Conservation (phyloP, 1,140 invertebrate species). For the Nasonia giraulti region DNA sequence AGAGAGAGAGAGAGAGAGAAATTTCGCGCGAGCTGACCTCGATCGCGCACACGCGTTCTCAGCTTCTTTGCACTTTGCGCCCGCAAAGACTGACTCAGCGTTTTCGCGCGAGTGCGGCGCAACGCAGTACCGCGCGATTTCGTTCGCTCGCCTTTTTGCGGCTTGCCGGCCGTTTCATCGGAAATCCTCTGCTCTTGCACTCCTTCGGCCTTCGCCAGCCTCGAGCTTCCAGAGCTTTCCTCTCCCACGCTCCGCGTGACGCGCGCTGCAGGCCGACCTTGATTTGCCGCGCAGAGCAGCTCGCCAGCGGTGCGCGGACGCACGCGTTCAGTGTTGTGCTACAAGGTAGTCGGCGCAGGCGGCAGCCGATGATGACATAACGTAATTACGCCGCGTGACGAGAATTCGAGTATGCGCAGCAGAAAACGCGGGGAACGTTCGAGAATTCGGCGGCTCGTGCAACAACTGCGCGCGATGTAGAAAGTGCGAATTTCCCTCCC, state of each 20-base stretch:
- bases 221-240: too few relatives aligned
- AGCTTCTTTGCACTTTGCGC: background rate
- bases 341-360: too few relatives aligned
- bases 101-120: background rate
- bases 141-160: too few relatives aligned
- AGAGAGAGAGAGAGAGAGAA: conserved; percentile 33
- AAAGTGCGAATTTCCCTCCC: conserved; percentile 12
- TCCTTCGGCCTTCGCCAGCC: too few relatives aligned
- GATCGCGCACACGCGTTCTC: background rate
- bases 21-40: conserved; percentile 48
- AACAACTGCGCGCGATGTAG: background rate
- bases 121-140: too few relatives aligned
- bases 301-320: too few relatives aligned
- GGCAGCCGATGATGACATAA: conserved; percentile 5
- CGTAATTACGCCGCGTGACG: conserved; percentile 33
- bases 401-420: background rate
- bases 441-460: conserved; percentile 3
- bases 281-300: too few relatives aligned
- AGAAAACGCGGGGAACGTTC: background rate
- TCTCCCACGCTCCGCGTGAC: too few relatives aligned
- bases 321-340: too few relatives aligned
- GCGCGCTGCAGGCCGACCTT: too few relatives aligned
- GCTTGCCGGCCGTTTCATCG: too few relatives aligned
- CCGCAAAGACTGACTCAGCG: background rate
- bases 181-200: too few relatives aligned